Conservation (phyloP, 2,888 invertebrate species). For the Drosophila picticornis region DNA sequence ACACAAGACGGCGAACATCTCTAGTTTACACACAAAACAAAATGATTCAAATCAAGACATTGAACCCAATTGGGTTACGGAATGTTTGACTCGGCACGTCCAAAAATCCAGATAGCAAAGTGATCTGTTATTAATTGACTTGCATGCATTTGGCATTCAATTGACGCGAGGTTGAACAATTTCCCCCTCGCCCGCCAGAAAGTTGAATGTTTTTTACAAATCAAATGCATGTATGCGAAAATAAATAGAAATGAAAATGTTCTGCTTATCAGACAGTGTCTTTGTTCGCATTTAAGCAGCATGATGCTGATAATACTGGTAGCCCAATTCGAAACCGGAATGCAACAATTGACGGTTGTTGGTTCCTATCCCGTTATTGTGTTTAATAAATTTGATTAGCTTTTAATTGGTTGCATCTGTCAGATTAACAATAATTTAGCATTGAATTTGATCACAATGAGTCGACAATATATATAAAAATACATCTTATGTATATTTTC, state of each 20-base stretch:
- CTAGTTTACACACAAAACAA: slow-evolving; percentile 20
- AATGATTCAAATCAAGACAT: slow-evolving; percentile 54
- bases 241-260: slow-evolving; percentile 14
- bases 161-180: neutral
- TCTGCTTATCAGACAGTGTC: slow-evolving; percentile 34
- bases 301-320: neutral
- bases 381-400: slow-evolving; percentile 21
- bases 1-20: neutral
- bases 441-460: slow-evolving; percentile 13
- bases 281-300: slow-evolving; percentile 29
- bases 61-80: slow-evolving; percentile 64
- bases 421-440: slow-evolving; percentile 3
- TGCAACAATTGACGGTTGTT: slow-evolving; percentile 20
- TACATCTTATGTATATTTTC: neutral
- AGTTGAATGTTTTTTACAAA: neutral
- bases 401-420: slow-evolving; percentile 15
- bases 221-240: slow-evolving; percentile 22
- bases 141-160: slow-evolving; percentile 12
- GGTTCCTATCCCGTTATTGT: slow-evolving; percentile 1
- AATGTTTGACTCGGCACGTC: slow-evolving; percentile 51
- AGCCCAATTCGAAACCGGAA: slow-evolving; percentile 21
- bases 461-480: slow-evolving; percentile 12
- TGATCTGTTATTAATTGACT: slow-evolving; percentile 56
- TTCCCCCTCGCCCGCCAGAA: neutral
- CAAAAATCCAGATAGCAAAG: slow-evolving; percentile 9